Evolutionary conservation across 2,888 invertebrate species (phyloP).

Genomic region (Miltochrista miniata): DNA sequence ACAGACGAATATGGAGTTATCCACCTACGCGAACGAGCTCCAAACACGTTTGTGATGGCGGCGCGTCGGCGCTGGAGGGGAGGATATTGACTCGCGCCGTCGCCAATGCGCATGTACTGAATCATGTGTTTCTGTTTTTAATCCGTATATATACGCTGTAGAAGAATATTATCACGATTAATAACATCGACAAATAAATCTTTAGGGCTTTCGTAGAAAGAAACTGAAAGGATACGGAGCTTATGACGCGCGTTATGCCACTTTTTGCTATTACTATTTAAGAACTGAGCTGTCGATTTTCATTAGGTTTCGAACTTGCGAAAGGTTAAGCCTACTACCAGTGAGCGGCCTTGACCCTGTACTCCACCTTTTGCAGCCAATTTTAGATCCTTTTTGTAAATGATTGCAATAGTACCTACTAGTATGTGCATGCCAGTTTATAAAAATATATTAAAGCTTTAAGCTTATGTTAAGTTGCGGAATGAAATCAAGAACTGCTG

Average conservation of each 20-base stretch:
- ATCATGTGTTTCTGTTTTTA: constrained; percentile 80
- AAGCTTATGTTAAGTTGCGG: constrained; percentile 12
- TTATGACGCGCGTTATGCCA: constrained; percentile 6
- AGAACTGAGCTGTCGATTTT: constrained; percentile 15
- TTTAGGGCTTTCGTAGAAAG: constrained; percentile 14
- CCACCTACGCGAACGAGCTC: constrained; percentile 44
- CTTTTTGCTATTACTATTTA: constrained; percentile 16
- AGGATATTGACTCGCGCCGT: constrained; percentile 81
- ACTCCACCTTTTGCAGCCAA: constrained; percentile 29
- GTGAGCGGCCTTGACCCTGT: constrained; percentile 63
- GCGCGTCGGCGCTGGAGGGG: constrained; percentile 74
- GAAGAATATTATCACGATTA: constrained; percentile 52
- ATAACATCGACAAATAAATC: constrained; percentile 43
- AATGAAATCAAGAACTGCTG: constrained; percentile 39
- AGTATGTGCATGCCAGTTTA: too few relatives aligned
- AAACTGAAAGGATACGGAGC: too few relatives aligned
- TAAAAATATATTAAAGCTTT: neutral
- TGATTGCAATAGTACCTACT: too few relatives aligned
- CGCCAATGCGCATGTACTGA: constrained; percentile 77
- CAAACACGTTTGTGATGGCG: constrained; percentile 74
- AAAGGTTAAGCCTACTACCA: constrained; percentile 17
- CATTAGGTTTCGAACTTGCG: constrained; percentile 13
- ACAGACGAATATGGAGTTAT: constrained; percentile 44
- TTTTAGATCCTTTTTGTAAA: constrained; percentile 14
- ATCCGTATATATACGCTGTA: constrained; percentile 53